Evolutionary conservation across 2,113 vertebrate genomes (phyloP), one percentile per base, ranked within the genome.

Genomic region (Cynoglossus semilaevis): DNA sequence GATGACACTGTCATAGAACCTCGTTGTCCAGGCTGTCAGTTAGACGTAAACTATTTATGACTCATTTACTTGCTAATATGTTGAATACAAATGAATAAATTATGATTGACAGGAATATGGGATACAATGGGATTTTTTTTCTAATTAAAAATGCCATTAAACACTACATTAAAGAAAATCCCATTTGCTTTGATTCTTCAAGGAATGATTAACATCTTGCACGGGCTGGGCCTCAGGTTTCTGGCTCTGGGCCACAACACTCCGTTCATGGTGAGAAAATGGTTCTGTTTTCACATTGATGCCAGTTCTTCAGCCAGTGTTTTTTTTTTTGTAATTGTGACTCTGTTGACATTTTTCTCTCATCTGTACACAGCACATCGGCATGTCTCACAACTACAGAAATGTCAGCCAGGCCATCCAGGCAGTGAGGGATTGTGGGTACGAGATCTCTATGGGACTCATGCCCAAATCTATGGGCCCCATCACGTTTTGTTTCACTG

Each of bases 161-260:
- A 10, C 12, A 10, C 8, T 38, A 38, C 2, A 38, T 38, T 38
- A 10, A 10, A 38, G 12, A 3, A 38, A 9, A 10, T 38, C 8
- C 2, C 9, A 38, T 38, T 38, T 8, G 9, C 37, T 48, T 13
- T 40, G n/a, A 34, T 47, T 65, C 19, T 49, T 74, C 44, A 51
- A 99, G 97, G 97, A 71, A 99, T 99, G 95, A 98, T 99, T 60
- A 97, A 98, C 75, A 99, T 97, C 81, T 83, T 99, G 11, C 97
- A 99, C 18, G 97, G 97, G 16, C 76, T 99, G 74, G 97, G 97
- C 2, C 88, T 99, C 63, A 91, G 97, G 22, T 94, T 97, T 76
- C 91, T 99, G 76, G 97, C 95, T 44, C 85, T 99, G 10, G 97
- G 97, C 48, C 95, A 98, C 72, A 93, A 99, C 74, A 98, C 97